Evolutionary conservation across 2,888 invertebrate species (phyloP).

Genomic region (Hemistola chrysoprasaria): DNA sequence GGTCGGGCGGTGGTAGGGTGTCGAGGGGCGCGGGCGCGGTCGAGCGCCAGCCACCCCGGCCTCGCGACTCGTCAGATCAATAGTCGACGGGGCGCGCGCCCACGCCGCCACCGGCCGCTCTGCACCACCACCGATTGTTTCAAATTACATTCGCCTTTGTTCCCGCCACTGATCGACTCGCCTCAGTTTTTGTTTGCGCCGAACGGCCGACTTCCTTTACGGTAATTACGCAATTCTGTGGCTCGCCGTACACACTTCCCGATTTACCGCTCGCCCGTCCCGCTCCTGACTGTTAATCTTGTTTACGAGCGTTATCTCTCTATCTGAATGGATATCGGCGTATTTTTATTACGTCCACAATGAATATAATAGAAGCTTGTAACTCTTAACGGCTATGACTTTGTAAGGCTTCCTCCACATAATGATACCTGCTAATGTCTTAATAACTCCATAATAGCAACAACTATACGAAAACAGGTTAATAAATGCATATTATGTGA

Average conservation of each 20-base stretch:
- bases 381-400: conserved; percentile 18
- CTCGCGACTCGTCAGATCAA: conserved; percentile 65
- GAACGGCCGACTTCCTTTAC: conserved; percentile 77
- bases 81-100: conserved; percentile 77
- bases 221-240: conserved; percentile 77
- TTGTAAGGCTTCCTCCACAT: conserved; percentile 21
- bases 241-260: conserved; percentile 61
- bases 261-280: conserved; percentile 42
- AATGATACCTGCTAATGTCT: conserved; percentile 17
- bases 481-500: conserved; percentile 8
- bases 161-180: conserved; percentile 77
- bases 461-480: conserved; percentile 9
- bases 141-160: conserved; percentile 80
- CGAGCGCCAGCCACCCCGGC: conserved; percentile 40
- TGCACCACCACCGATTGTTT: conserved; percentile 78
- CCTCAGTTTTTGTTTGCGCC: conserved; percentile 76
- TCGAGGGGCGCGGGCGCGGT: conserved; percentile 36
- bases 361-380: conserved; percentile 27
- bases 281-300: conserved; percentile 45
- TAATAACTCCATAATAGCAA: conserved; percentile 8
- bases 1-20: too few species aligned
- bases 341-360: conserved; percentile 26
- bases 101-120: conserved; percentile 61
- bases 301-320: conserved; percentile 40
- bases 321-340: conserved; percentile 28